phyloP scores from a whole-genome alignment of 2,113 vertebrate species.

The Carettochelys insculpta region DNA sequence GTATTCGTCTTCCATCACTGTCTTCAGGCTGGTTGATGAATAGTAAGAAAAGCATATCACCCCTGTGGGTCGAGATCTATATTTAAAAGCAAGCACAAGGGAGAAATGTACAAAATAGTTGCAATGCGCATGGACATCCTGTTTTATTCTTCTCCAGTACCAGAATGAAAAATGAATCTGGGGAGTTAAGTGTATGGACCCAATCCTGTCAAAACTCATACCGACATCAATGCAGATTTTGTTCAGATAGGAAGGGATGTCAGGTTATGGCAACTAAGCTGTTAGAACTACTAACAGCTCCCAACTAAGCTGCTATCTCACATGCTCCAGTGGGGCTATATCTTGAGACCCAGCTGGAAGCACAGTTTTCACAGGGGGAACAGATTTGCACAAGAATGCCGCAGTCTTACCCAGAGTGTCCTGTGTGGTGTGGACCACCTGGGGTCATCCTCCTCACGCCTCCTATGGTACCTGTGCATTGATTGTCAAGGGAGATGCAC shows the following conservation, averaged over 20 bases:
- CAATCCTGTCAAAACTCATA: not conserved
- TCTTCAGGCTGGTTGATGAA: not conserved
- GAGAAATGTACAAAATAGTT: not conserved
- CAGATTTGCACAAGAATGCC: not conserved
- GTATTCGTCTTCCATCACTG: constrained; percentile 16
- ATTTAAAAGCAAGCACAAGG: constrained; percentile 21
- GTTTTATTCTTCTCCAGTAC: not conserved
- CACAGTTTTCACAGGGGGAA: not conserved
- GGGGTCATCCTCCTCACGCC: not conserved
- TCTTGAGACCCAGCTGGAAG: not conserved
- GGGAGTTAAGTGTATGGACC: not conserved
- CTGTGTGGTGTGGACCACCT: not conserved
- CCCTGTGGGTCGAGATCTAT: not conserved
- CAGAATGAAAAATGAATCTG: not conserved
- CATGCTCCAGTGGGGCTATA: not conserved
- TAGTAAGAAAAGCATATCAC: not conserved
- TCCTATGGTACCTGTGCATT: not conserved
- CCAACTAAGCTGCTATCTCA: not conserved
- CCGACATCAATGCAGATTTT: not conserved
- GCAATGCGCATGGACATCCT: not conserved
- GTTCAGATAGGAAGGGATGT: not conserved
- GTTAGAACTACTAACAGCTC: too few relatives aligned
- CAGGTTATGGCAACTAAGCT: not conserved
- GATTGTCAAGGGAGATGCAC: not conserved
- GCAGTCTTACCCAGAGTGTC: not conserved